Conservation (phyloP, 1,140 invertebrate species). For the Prorops nasuta region DNA sequence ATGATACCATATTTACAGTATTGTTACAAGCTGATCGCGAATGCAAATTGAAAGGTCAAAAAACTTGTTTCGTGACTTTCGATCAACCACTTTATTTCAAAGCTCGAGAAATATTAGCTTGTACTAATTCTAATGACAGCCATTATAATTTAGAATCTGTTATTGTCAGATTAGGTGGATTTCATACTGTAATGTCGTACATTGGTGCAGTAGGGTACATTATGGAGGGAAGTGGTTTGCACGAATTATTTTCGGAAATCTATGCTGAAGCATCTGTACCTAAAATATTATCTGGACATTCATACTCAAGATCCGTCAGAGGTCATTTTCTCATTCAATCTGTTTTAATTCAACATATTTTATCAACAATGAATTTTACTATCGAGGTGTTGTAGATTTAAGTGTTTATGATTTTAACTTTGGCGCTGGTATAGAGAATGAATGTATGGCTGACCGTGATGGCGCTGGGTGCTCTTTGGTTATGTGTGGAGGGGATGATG, state of each 20-base stretch:
- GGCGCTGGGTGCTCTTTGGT: no score
- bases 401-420: no score
- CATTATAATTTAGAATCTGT: constrained; percentile 23
- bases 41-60: constrained; percentile 17
- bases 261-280: constrained; percentile 27
- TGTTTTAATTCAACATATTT: constrained; percentile 23
- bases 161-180: constrained; percentile 25
- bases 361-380: constrained; percentile 17
- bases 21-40: constrained; percentile 10
- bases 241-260: constrained; percentile 34
- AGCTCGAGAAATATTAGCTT: constrained; percentile 30
- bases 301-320: constrained; percentile 35
- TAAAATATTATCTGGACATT: constrained; percentile 44
- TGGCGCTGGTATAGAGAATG: no score
- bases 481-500: no score
- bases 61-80: constrained; percentile 36
- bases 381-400: no score
- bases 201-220: constrained; percentile 24
- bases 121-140: constrained; percentile 8
- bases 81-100: constrained; percentile 25
- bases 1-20: constrained; percentile 21
- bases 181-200: constrained; percentile 33
- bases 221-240: constrained; percentile 45
- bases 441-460: no score
- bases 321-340: constrained; percentile 24